phyloP scores from a whole-genome alignment of 2,113 vertebrate genomes.

The Sander lucioperca region DNA sequence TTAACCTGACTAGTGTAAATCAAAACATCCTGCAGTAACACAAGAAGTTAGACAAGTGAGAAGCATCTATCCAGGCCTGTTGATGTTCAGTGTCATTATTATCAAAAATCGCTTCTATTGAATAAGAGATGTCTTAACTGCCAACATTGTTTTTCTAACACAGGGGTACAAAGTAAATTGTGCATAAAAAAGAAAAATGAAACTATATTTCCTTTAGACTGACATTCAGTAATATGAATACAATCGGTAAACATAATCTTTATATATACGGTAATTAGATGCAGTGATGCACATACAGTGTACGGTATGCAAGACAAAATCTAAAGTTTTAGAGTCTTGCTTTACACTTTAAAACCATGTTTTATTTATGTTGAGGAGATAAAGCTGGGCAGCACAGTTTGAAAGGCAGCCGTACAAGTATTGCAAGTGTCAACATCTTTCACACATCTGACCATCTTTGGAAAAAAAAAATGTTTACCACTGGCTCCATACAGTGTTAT shows the following conservation, averaged over 20 bases:
- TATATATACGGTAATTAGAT: slow-evolving; percentile 24
- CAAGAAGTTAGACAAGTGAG: slow-evolving; percentile 76
- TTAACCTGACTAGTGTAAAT: slow-evolving; percentile 83
- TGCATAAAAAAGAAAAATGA: slow-evolving; percentile 35
- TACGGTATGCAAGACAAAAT: neutral
- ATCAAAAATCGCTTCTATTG: slow-evolving; percentile 61
- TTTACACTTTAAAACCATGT: slow-evolving; percentile 14
- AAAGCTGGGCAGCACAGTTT: neutral
- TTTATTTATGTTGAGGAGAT: neutral
- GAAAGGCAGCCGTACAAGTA: neutral
- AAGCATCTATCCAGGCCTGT: slow-evolving; percentile 64
- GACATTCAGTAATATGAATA: slow-evolving; percentile 21
- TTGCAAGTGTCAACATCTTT: slow-evolving; percentile 1
- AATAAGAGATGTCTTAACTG: slow-evolving; percentile 56
- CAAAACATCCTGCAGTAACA: slow-evolving; percentile 76
- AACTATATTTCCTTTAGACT: slow-evolving; percentile 37
- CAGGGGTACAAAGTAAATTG: slow-evolving; percentile 35
- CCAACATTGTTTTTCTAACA: slow-evolving; percentile 48
- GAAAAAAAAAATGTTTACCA: neutral
- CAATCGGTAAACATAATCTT: slow-evolving; percentile 27
- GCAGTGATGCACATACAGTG: slow-evolving; percentile 22
- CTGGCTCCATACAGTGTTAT: neutral
- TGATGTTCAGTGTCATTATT: slow-evolving; percentile 67
- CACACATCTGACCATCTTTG: neutral
- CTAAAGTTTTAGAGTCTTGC: slow-evolving; percentile 6